Base-by-base conservation (phyloP, 2,113 vertebrate species). In the Sander lucioperca region DNA sequence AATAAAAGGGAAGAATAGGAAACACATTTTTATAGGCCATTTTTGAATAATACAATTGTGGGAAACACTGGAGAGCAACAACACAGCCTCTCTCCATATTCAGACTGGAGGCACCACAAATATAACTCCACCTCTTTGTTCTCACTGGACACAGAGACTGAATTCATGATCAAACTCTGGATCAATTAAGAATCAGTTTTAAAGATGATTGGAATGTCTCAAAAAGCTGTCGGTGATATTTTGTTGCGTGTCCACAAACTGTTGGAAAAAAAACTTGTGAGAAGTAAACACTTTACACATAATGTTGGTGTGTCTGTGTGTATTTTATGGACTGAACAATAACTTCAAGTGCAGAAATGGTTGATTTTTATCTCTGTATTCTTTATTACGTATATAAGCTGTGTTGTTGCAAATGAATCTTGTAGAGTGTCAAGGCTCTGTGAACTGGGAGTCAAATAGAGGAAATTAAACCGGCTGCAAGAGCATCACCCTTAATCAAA, bases 231-330 rank as follows among this genome's bases (percentile, higher is more conserved):
- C 59, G 21, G 84, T 80, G 76, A 79, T 79, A 36, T 82, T 82
- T 86, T 82, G 33, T 74, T 80, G 50, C 86, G 76, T 89, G 75
- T 83, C 67, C 68, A 77, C 25, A 84, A 87, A 73, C 62, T 79
- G 75, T 83, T 84, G 77, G 79, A 78, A 86, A 43, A 90, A 76
- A 64, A 78, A 86, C 80, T 63, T 91, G 88, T 92, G 78, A 90
- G 77, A 92, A 92, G 83, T 92, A 93, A 92, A 94, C 86, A 91
- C 82, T 91, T 93, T 93, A 85, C 92, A 95, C 91, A 89, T 78
- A 73, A 83, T 25, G 9, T 48, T 2, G 1, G 11, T 56, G 74
- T 80, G 67, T 89, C 50, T 75, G 63, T 86, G 78, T 85, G 1
- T 79, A 36, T 67, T 84, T 88, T 88, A 75, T 77, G 51, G 30